Evolutionary conservation across 1,140 invertebrate species (phyloP), one percentile per base, ranked within the genome.

Genomic region (Delia radicum): DNA sequence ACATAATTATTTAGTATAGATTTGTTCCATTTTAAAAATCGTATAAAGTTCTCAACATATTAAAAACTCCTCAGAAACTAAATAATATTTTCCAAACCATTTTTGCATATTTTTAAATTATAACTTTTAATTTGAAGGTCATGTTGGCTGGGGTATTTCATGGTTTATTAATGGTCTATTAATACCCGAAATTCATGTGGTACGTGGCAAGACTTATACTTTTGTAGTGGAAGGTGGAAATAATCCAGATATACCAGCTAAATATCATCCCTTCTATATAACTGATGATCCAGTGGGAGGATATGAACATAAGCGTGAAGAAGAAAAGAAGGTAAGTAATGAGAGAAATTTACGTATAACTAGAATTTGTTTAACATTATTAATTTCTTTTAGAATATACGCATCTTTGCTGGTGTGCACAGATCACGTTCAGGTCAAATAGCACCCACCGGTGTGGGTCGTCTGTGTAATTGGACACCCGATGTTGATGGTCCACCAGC

Each of bases 181-280:
- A 6, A 95, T 97, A 76, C 96, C 96, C 0, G 96, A 96, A 87
- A 93, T 98, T 74, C 94, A 96, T 79, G 93, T 98, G 2, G 94
- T 97, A 0, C 89, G 96, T 46, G 95, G 96, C 2, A 93, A 91
- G 81, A 95, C 92, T 10, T 98, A 98, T 82, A 96, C 94, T 0
- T 97, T 97, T 84, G 92, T 97, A 10, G 91, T 94, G 0, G 96
- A 98, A 87, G 96, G 94, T 2, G 96, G 96, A 12, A 87, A 91
- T 21, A 91, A 98, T 85, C 88, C 93, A 0, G 90, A 93, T 2
- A 87, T 90, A 18, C 92, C 94, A 0, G 95, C 96, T 12, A 91
- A 93, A 77, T 96, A 95, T 84, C 96, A 98, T 89, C 96, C 96
- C 6, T 95, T 98, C 87, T 98, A 98, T 87, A 96, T 98, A 78